Evolutionary conservation across 2,113 vertebrate species (phyloP).

Genomic region (Mungos mungo): DNA sequence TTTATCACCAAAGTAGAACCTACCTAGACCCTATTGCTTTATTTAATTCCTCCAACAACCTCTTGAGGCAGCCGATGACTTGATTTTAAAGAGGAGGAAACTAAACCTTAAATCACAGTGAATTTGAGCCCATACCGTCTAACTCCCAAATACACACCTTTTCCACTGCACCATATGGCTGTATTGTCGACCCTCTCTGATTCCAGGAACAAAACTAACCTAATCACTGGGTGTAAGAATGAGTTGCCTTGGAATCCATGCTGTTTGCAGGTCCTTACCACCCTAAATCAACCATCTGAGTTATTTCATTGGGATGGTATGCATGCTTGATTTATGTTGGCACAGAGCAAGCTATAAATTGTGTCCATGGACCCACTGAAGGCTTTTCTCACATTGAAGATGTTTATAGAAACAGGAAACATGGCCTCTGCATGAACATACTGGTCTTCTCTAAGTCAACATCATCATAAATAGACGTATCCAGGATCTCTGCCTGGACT

Average conservation of each 20-base stretch:
- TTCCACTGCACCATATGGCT: neutral
- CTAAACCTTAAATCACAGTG: neutral
- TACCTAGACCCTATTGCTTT: neutral
- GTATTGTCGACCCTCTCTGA: neutral
- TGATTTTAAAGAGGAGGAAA: conserved; percentile 46
- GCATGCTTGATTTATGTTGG: conserved; percentile 81
- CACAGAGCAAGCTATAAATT: conserved; percentile 76
- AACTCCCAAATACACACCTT: neutral
- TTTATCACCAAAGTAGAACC: neutral
- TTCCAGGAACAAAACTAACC: neutral
- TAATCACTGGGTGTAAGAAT: neutral
- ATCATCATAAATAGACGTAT: conserved; percentile 77
- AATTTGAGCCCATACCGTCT: neutral
- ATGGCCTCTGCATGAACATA: conserved; percentile 73
- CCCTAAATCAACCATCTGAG: conserved; percentile 55
- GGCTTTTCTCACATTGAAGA: conserved; percentile 73
- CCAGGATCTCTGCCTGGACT: conserved; percentile 78
- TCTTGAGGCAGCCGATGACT: neutral
- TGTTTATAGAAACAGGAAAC: conserved; percentile 81
- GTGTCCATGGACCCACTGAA: conserved; percentile 76
- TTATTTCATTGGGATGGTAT: conserved; percentile 82
- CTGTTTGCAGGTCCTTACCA: conserved; percentile 67
- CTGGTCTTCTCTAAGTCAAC: conserved; percentile 78
- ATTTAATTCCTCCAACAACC: neutral
- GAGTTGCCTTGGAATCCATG: conserved; percentile 57